A percentile compares a stretch with the other conserved stretches of the same genome.
phyloP scores from a whole-genome alignment of 1,140 invertebrate species.

The Eriocheir sinensis region DNA sequence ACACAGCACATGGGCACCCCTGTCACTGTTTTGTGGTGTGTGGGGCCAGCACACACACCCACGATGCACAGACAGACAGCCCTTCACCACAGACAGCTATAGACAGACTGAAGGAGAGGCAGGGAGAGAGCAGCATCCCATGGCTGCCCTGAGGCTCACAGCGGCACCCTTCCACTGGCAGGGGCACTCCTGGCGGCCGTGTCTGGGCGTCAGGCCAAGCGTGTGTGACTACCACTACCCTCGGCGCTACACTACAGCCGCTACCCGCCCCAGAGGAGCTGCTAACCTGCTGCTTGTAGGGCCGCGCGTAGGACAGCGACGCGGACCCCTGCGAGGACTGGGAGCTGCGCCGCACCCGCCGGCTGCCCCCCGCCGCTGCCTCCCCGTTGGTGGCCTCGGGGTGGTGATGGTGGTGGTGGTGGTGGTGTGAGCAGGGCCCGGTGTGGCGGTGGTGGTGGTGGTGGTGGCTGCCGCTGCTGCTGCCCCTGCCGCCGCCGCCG shows the following conservation, averaged over 20 bases:
- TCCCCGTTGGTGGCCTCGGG: constrained; percentile 37
- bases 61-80: no score
- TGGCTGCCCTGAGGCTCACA: no score
- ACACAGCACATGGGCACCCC: no score
- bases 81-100: no score
- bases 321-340: constrained; percentile 82
- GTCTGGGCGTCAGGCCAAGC: no score
- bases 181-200: no score
- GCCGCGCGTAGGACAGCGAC: constrained; percentile 81
- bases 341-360: constrained; percentile 80
- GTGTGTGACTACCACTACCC: no score
- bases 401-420: constrained; percentile 82
- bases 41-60: no score
- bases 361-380: constrained; percentile 28
- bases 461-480: constrained; percentile 53
- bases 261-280: neutral
- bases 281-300: constrained; percentile 78
- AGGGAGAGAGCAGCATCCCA: no score
- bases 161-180: no score
- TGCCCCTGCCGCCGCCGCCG: constrained; percentile 81
- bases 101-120: no score
- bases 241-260: neutral
- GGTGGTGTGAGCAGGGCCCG: constrained; percentile 80
- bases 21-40: no score
- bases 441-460: constrained; percentile 80